Conservation (phyloP, 2,797 vertebrate genomes). For the Acrocephalus scirpaceus region DNA sequence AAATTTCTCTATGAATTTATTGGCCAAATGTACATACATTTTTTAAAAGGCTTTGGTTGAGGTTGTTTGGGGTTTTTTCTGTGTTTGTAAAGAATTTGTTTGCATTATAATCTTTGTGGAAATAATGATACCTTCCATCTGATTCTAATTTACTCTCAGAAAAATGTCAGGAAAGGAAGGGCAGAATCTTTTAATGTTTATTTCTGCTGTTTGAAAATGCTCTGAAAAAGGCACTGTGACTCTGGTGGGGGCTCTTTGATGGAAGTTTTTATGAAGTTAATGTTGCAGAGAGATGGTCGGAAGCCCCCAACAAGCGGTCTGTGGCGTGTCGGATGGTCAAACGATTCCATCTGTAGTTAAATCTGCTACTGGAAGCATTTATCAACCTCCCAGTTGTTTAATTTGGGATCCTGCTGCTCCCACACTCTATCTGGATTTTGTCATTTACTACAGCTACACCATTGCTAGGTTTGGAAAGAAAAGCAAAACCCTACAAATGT, state of each 20-base stretch:
- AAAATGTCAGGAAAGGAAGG: slow-evolving; percentile 22
- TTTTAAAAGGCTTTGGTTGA: neutral
- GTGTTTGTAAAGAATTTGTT: slow-evolving; percentile 10
- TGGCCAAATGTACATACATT: neutral
- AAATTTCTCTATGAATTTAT: neutral
- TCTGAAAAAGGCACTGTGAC: slow-evolving; percentile 18
- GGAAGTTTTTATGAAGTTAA: slow-evolving; percentile 59
- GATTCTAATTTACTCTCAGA: slow-evolving; percentile 57
- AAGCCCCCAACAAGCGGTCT: slow-evolving; percentile 35
- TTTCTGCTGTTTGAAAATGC: slow-evolving; percentile 46
- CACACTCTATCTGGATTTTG: slow-evolving; percentile 61
- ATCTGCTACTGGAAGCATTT: slow-evolving; percentile 61
- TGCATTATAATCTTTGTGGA: slow-evolving; percentile 28
- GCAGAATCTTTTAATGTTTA: slow-evolving; percentile 26
- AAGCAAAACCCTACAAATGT: neutral
- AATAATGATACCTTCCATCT: slow-evolving; percentile 55
- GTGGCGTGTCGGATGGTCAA: slow-evolving; percentile 42
- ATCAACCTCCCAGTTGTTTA: slow-evolving; percentile 45
- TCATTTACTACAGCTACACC: slow-evolving; percentile 34
- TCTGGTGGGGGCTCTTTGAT: slow-evolving; percentile 36
- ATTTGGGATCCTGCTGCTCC: slow-evolving; percentile 59
- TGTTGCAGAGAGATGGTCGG: slow-evolving; percentile 52
- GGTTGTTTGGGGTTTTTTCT: neutral
- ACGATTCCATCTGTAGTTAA: slow-evolving; percentile 67
- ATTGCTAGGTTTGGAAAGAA: slow-evolving; percentile 32